Evolutionary conservation across 2,113 vertebrate genomes (phyloP).

Genomic region (Tragulus kanchil): DNA sequence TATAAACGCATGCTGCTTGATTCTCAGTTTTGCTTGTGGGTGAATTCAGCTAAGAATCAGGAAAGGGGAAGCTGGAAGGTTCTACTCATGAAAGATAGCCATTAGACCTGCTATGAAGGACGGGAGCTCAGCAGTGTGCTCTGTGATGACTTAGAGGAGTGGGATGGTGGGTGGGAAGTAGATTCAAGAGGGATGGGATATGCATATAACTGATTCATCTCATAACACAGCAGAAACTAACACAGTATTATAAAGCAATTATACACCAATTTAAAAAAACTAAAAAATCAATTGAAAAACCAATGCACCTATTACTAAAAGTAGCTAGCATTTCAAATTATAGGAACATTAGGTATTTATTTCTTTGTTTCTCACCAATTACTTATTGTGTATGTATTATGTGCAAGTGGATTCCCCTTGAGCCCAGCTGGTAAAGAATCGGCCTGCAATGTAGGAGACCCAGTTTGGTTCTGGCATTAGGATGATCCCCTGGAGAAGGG

Average conservation of each 20-base stretch:
- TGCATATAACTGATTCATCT: background rate
- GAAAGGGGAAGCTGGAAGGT: rapidly evolving
- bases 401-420: rapidly evolving
- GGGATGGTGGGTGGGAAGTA: background rate
- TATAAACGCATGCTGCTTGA: background rate
- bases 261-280: background rate
- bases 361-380: background rate
- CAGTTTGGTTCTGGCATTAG: no score
- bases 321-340: background rate
- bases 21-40: background rate
- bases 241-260: background rate
- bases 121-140: background rate
- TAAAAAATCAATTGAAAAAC: background rate
- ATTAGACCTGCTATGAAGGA: background rate
- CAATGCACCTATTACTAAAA: background rate
- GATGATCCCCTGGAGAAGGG: no score
- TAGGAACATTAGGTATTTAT: background rate
- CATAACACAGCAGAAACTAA: background rate
- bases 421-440: no score
- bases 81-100: background rate
- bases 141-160: background rate
- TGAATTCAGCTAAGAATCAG: background rate
- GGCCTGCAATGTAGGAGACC: no score
- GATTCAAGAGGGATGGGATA: background rate
- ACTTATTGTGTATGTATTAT: background rate